Evolutionary conservation across 2,113 vertebrate species (phyloP), one percentile per base, ranked within the genome.

Genomic region (Cyprinodon variegatus): DNA sequence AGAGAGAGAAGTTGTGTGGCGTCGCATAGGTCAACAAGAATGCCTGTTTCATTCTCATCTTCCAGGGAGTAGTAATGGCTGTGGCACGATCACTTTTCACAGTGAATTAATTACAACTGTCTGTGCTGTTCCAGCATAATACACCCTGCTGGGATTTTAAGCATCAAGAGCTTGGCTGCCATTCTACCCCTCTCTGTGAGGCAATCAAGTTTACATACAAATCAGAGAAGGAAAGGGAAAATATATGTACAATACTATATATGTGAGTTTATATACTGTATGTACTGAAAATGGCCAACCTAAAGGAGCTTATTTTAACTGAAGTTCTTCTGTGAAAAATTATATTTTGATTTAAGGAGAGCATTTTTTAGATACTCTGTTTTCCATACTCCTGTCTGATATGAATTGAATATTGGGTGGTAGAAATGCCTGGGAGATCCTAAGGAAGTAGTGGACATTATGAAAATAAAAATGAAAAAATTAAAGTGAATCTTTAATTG

Each of bases 161-260:
- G 68, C 83, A 86, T 86, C 46, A 66, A 57, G 69, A 62, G 22
- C 59, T 68, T 76, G 78, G 70, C 63, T 81, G 46, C 37, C 45
- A 22, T 78, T 83, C 63, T 53, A 9, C 61, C 59, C 70, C 70
- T 61, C 61, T 66, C 50, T 75, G 75, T 37, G 70, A 81, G 68
- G 74, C 74, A 83, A 83, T 85, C 40, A 80, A 71, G 84, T 89
- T 88, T 83, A 83, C 77, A 89, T 79, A 79, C 50, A 59, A 83
- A 83, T 78, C 64, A 78, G 45, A 74, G 1, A 29, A 41, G 20
- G 61, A 20, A 10, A 57, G 63, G 40, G 50, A 4, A 59, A 40
- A 76, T 53, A 61, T 13, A 46, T 43, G 6, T 5, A 12, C 1
- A 22, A n/a, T 39, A 11, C 4, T 68, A 36, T 10, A 48, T 20